Evolutionary conservation across 1,140 invertebrate species (phyloP).

Genomic region (Meteorus sp.): DNA sequence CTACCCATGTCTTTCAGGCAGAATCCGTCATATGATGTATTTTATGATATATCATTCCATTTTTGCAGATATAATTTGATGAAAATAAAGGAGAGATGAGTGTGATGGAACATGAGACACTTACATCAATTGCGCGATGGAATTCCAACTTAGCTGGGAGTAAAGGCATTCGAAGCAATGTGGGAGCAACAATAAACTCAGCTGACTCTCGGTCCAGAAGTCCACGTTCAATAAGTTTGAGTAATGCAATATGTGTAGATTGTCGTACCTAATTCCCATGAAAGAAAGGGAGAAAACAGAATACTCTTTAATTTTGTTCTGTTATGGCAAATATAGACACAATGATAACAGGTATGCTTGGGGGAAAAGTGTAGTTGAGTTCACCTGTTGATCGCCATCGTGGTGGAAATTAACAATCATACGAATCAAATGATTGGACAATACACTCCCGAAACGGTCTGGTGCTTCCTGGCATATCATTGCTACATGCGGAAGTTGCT

Average conservation of each 20-base stretch:
- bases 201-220: constrained; percentile 64
- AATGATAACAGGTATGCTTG: too few relatives aligned
- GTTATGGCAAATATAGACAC: too few relatives aligned
- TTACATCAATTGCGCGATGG: constrained; percentile 54
- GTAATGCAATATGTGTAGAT: constrained; percentile 64
- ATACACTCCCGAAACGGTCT: constrained; percentile 45
- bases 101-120: too few relatives aligned
- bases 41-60: constrained; percentile 19
- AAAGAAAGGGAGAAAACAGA: too few relatives aligned
- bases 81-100: too few relatives aligned
- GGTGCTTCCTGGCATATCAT: constrained; percentile 63
- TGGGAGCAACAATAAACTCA: constrained; percentile 57
- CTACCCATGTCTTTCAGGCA: constrained; percentile 93
- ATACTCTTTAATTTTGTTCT: background rate
- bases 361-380: too few relatives aligned
- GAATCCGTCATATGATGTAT: too few relatives aligned
- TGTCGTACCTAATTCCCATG: constrained; percentile 69
- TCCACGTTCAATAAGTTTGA: constrained; percentile 65
- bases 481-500: constrained; percentile 68
- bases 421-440: constrained; percentile 61
- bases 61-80: background rate
- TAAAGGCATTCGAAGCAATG: constrained; percentile 37
- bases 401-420: constrained; percentile 65
- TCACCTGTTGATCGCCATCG: constrained; percentile 66
- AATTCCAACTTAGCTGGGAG: constrained; percentile 55